Conservation (phyloP, 2,888 invertebrate genomes). For the Scrobipalpa costella region DNA sequence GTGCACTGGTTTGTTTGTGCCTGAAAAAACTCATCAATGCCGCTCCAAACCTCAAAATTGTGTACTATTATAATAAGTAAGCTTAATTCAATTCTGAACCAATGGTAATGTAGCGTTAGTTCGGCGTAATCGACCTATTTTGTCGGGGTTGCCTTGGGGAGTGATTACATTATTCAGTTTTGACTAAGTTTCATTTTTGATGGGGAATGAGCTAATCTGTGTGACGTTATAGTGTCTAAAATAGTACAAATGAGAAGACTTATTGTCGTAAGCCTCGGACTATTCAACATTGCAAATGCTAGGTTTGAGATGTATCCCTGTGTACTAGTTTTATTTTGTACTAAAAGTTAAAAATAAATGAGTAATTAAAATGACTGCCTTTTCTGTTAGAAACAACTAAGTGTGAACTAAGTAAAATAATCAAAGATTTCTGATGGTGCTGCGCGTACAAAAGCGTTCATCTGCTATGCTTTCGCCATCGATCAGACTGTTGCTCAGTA, state of each 20-base stretch:
- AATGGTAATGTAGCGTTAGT: conserved; percentile 63
- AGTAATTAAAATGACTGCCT: conserved; percentile 60
- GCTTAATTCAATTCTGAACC: conserved; percentile 66
- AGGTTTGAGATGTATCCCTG: conserved; percentile 82
- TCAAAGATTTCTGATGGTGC: too few relatives aligned
- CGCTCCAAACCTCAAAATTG: conserved; percentile 80
- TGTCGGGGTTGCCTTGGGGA: conserved; percentile 67
- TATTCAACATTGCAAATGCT: conserved; percentile 81
- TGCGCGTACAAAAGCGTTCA: too few relatives aligned
- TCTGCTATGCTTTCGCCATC: too few relatives aligned
- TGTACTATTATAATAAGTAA: conserved; percentile 65
- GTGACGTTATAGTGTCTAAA: conserved; percentile 81
- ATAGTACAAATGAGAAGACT: conserved; percentile 83
- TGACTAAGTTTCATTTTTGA: conserved; percentile 70
- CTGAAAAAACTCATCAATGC: conserved; percentile 77
- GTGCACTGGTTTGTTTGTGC: conserved; percentile 78
- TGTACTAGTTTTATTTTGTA: conserved; percentile 83
- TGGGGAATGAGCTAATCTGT: conserved; percentile 77
- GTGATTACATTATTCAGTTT: conserved; percentile 81
- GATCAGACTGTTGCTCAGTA: too few relatives aligned
- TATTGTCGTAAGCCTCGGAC: conserved; percentile 82
- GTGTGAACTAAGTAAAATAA: neutral
- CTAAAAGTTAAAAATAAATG: conserved; percentile 82
- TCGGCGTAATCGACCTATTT: conserved; percentile 58
- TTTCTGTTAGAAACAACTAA: neutral